Evolutionary conservation across 1,140 invertebrate species (phyloP).

Genomic region (Condylostylus longicornis): DNA sequence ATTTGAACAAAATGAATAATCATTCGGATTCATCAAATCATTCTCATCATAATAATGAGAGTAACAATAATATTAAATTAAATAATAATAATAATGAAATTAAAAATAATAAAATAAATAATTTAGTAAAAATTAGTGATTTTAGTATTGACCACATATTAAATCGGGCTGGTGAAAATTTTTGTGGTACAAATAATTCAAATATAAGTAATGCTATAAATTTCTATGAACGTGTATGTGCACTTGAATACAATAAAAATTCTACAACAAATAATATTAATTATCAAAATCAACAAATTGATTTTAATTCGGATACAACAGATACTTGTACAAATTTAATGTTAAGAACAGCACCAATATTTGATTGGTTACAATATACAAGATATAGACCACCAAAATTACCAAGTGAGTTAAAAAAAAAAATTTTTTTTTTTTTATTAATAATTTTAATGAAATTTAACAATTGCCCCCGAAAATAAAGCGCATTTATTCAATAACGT

Average conservation of each 20-base stretch:
- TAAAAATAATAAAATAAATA: no score
- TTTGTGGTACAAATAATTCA: slow-evolving; percentile 22
- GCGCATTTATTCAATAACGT: not conserved
- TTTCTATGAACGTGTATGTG: no score
- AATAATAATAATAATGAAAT: no score
- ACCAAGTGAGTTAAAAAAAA: slow-evolving; percentile 37
- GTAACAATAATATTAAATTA: no score
- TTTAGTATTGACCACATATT: slow-evolving; percentile 39
- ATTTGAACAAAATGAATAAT: no score
- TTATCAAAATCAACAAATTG: no score
- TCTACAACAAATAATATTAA: not conserved
- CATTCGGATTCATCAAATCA: no score
- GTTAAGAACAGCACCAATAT: slow-evolving; percentile 15
- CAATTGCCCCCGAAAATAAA: not conserved
- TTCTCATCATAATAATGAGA: no score
- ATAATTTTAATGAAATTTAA: not conserved
- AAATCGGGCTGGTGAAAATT: slow-evolving; percentile 33
- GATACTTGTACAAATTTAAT: no score
- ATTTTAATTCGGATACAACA: no score
- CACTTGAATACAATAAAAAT: not conserved
- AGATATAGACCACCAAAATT: slow-evolving; percentile 57
- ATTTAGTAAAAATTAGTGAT: slow-evolving; percentile 28
- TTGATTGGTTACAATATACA: slow-evolving; percentile 54
- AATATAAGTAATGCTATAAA: no score
- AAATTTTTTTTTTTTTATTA: not conserved